Percentiles rank a stretch among this genome's conserved stretches.
Conservation (phyloP, 2,797 vertebrate species). For the Rhodeus uyekii region DNA sequence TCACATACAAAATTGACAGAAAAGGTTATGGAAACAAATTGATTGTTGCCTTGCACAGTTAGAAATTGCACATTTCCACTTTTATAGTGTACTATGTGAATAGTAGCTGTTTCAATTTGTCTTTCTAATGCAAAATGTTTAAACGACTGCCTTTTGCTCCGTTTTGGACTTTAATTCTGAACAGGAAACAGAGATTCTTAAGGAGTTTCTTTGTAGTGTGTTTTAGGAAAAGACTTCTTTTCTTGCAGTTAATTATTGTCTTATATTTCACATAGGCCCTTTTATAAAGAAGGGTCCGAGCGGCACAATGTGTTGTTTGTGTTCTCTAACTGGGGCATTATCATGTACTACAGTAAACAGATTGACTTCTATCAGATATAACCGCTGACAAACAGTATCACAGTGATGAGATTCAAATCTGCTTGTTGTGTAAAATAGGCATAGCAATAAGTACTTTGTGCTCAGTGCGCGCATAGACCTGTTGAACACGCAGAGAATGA, state of each 20-base stretch:
- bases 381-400: slow-evolving; percentile 63
- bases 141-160: slow-evolving; percentile 8
- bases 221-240: slow-evolving; percentile 53
- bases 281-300: slow-evolving; percentile 53
- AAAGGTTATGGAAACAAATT: neutral
- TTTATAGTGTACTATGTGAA: neutral
- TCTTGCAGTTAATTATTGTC: slow-evolving; percentile 55
- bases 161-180: slow-evolving; percentile 14
- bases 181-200: slow-evolving; percentile 50
- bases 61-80: neutral
- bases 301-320: slow-evolving; percentile 62
- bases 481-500: slow-evolving; percentile 72
- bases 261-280: slow-evolving; percentile 57
- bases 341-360: slow-evolving; percentile 69
- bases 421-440: slow-evolving; percentile 55
- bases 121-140: neutral
- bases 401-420: slow-evolving; percentile 66
- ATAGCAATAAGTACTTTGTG: slow-evolving; percentile 69
- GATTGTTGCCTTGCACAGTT: too few relatives aligned
- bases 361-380: slow-evolving; percentile 64
- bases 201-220: slow-evolving; percentile 55
- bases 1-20: neutral
- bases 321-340: slow-evolving; percentile 60
- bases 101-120: neutral
- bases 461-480: slow-evolving; percentile 68